These are phyloP conservation scores for Xiphorhynchus erythropygius DNA, from an alignment of 2,797 vertebrate genomes.

Conservation along the genomic window DNA sequence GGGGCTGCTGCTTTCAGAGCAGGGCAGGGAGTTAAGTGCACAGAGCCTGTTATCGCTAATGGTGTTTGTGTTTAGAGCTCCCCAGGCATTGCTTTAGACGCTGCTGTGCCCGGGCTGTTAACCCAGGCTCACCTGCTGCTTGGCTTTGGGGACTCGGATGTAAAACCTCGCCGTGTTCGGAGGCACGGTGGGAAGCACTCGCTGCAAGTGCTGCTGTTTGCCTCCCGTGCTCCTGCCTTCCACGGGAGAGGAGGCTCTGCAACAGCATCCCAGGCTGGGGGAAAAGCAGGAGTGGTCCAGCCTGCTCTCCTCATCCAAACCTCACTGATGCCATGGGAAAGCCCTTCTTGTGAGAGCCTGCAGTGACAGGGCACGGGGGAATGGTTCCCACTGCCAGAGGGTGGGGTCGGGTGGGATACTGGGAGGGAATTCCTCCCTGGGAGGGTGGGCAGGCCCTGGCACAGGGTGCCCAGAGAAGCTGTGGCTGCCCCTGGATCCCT, in stretches of 20 bases:
- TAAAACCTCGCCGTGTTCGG: background rate
- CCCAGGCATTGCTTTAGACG: background rate
- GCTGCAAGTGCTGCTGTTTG: background rate
- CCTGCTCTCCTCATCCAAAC: background rate
- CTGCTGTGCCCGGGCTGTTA: background rate
- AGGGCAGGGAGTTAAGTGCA: background rate
- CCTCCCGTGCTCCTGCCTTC: background rate
- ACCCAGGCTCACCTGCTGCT: conserved; percentile 27
- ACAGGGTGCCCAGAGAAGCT: background rate
- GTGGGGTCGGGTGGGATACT: background rate
- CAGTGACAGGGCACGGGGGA: background rate
- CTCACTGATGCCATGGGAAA: background rate
- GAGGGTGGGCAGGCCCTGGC: background rate
- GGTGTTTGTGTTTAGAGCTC: conserved; percentile 17
- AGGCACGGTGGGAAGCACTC: background rate
- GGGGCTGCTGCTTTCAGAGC: background rate
- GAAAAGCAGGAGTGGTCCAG: background rate
- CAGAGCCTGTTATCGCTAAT: background rate
- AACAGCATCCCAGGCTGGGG: background rate
- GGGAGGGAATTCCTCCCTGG: background rate
- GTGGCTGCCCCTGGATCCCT: background rate
- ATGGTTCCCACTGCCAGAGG: background rate
- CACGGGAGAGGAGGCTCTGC: background rate
- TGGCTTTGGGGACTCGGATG: background rate
- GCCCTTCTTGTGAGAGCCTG: background rate